Base-by-base conservation (phyloP, 2,888 invertebrate species). In the Hyles lineata region DNA sequence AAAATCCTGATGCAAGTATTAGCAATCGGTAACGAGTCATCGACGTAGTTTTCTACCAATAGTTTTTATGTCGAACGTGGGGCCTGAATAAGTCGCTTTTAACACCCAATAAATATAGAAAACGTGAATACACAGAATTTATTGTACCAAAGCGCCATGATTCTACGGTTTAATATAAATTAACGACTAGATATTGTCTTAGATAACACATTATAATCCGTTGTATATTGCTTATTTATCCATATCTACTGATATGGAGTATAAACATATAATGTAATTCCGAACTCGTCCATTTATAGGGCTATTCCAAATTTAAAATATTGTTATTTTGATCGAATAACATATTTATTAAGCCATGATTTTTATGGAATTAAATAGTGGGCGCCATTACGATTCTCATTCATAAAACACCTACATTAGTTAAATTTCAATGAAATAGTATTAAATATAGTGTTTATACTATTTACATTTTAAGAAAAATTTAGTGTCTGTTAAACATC, bases 201-300 rank as follows among this genome's bases (percentile, higher is more conserved):
- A 82, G 88, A 89, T 89, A 88, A 87, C 82, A 73, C 82, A 73
- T 78, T 75, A 79, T 92, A 92, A 92, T 91, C 89, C 89, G 79
- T 83, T 83, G 82, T 89, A 90, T 91, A 92, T 90, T 90, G 89
- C 85, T 77, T 77, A 71, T 77, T 70, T 89, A 89, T 89, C 88
- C 82, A 61, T 79, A 70, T 76, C 75, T 77, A 70, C 78, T 82
- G 87, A 90, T 91, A 90, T 79, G 79, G 76, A 83, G 81, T 76
- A 81, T 78, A 84, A 84, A 82, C 78, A 79, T 81, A 79, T 82
- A 81, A 80, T 83, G 78, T 82, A 78, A 79, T 84, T 82, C 78
- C 80, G 43, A 50, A 23, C 21, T 15, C 78, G 80, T 79, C 76
- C 70, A n/a, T 73, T 63, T 72, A 61, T 52, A 72, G 73, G 50